phyloP scores from a whole-genome alignment of 2,797 vertebrate genomes.

The Halcyon chelicuti region DNA sequence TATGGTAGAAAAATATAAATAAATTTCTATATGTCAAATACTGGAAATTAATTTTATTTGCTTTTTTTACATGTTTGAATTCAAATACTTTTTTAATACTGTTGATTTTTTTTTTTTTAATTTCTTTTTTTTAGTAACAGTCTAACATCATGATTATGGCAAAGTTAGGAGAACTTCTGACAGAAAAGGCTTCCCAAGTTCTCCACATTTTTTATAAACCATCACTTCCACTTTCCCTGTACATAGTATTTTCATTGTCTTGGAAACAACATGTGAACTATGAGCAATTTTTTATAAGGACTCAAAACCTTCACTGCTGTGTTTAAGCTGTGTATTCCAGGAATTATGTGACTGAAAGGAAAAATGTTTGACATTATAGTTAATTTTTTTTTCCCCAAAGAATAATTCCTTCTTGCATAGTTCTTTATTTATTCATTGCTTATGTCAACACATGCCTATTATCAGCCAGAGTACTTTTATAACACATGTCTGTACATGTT shows the following conservation, averaged over 20 bases:
- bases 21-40: neutral
- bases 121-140: neutral
- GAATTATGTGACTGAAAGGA: neutral
- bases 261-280: neutral
- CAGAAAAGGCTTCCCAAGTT: neutral
- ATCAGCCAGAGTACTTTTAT: neutral
- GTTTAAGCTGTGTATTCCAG: neutral
- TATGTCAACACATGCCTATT: rapidly evolving
- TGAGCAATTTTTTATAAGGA: neutral
- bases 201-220: neutral
- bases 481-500: neutral
- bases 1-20: neutral
- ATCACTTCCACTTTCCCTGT: neutral
- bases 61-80: neutral
- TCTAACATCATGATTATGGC: neutral
- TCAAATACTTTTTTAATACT: neutral
- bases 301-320: neutral
- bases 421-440: neutral
- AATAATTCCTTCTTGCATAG: neutral
- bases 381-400: neutral
- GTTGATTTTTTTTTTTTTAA: neutral
- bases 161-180: neutral
- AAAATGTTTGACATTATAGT: neutral
- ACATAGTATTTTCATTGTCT: neutral
- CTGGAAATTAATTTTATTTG: neutral